Conservation (phyloP, 1,140 invertebrate genomes). For the Uloborus diversus region DNA sequence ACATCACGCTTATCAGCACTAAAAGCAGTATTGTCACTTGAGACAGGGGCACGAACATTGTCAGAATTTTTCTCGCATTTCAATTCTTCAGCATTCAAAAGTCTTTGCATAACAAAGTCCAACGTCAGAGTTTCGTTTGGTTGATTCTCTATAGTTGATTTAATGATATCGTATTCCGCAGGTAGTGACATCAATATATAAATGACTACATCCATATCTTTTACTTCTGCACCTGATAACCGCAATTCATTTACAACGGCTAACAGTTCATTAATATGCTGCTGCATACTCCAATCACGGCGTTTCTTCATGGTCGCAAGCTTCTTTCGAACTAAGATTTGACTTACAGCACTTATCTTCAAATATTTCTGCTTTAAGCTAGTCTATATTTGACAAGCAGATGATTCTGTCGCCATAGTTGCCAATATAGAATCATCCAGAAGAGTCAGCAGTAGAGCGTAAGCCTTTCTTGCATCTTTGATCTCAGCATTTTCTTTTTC, state of each 20-base stretch:
- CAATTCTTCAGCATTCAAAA: too few relatives aligned
- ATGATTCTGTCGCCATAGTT: not conserved
- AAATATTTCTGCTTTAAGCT: not conserved
- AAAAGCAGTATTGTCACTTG: too few relatives aligned
- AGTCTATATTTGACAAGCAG: not conserved
- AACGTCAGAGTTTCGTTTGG: too few relatives aligned
- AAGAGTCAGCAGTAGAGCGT: not conserved
- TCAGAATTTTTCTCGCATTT: too few relatives aligned
- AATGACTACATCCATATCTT: constrained; percentile 9
- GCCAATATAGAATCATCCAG: not conserved
- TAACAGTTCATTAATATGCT: constrained; percentile 22
- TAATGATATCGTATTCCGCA: constrained; percentile 2
- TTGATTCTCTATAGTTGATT: constrained; percentile 2
- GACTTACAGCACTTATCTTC: not conserved
- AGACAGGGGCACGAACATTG: too few relatives aligned
- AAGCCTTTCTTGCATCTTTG: constrained; percentile 9
- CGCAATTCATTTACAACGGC: constrained; percentile 5
- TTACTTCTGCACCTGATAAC: constrained; percentile 1
- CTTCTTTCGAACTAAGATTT: constrained; percentile 21
- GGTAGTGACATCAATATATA: constrained; percentile 5
- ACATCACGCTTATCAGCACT: too few relatives aligned
- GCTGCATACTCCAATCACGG: constrained; percentile 11
- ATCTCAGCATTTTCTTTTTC: not conserved
- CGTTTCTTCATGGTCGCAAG: constrained; percentile 16
- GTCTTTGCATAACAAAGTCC: too few relatives aligned